Percentiles rank a stretch among this genome's conserved stretches.
phyloP scores from a whole-genome alignment of 35 echinoderm and acorn worm genomes.

The Amphiura filiformis region DNA sequence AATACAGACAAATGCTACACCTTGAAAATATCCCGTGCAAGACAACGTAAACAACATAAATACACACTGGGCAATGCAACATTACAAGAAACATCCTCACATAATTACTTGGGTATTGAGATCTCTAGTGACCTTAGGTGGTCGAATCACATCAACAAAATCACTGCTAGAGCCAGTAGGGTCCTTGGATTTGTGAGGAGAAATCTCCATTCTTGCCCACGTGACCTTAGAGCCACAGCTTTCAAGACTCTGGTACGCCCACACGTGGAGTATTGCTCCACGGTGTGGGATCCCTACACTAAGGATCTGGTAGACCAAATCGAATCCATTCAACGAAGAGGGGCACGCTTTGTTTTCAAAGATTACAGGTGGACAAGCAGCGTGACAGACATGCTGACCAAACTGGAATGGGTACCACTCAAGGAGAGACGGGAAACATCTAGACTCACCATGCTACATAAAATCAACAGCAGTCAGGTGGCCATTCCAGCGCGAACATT shows the following conservation, averaged over 20 bases:
- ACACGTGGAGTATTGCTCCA: not conserved
- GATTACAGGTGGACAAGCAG: not conserved
- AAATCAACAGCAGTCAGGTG: not conserved
- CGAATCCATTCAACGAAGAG: not conserved
- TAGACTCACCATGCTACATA: not conserved
- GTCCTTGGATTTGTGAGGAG: slow-evolving; percentile 15
- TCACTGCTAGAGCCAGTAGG: not conserved
- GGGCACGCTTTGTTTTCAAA: not conserved
- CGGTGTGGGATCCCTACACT: slow-evolving; percentile 8
- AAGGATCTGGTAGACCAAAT: not conserved
- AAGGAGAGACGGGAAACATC: not conserved
- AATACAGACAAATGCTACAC: slow-evolving; percentile 5
- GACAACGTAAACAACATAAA: not conserved
- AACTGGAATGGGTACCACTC: not conserved
- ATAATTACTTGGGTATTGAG: not conserved
- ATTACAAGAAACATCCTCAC: not conserved
- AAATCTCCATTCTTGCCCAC: not conserved
- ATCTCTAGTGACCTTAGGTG: not conserved
- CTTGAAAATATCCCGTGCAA: not conserved
- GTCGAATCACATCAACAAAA: not conserved
- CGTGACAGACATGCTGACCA: not conserved
- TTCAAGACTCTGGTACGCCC: not conserved
- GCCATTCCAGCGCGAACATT: not conserved
- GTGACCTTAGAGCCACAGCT: not conserved
- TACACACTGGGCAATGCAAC: not conserved